Conservation (phyloP, 2,113 vertebrate species). For the Atrichornis clamosus region DNA sequence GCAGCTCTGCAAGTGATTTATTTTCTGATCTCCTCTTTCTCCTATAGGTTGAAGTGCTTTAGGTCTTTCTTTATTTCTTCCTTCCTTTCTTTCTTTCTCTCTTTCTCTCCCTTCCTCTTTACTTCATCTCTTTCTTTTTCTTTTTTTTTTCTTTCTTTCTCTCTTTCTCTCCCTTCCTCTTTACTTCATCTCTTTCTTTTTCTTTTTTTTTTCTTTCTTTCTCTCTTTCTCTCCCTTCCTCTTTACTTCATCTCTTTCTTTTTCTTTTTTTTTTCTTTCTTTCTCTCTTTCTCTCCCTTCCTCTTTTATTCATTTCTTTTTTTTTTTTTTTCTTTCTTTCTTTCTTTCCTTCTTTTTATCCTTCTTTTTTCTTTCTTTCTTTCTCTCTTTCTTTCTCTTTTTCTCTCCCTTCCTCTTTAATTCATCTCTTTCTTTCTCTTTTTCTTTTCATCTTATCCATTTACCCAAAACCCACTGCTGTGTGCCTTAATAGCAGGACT, state of each 20-base stretch:
- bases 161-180: too few species aligned
- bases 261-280: neutral
- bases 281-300: too few species aligned
- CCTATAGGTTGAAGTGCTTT: neutral
- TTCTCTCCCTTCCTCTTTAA: neutral
- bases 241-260: neutral
- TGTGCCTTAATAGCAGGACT: neutral
- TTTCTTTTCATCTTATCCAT: neutral
- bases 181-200: too few species aligned
- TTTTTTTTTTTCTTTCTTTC: too few species aligned
- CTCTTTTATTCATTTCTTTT: too few species aligned
- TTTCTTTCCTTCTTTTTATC: too few species aligned
- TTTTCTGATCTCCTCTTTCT: neutral
- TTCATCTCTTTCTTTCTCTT: neutral
- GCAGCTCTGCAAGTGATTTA: neutral
- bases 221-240: neutral
- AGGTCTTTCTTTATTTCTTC: accelerated
- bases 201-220: too few species aligned
- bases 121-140: too few species aligned
- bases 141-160: too few species aligned
- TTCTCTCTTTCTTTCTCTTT: too few species aligned
- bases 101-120: too few species aligned
- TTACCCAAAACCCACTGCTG: neutral
- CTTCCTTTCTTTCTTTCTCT: neutral
- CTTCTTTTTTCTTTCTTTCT: too few species aligned